phyloP scores from a whole-genome alignment of 2,888 invertebrate species.

The Tolmerus cingulatus region DNA sequence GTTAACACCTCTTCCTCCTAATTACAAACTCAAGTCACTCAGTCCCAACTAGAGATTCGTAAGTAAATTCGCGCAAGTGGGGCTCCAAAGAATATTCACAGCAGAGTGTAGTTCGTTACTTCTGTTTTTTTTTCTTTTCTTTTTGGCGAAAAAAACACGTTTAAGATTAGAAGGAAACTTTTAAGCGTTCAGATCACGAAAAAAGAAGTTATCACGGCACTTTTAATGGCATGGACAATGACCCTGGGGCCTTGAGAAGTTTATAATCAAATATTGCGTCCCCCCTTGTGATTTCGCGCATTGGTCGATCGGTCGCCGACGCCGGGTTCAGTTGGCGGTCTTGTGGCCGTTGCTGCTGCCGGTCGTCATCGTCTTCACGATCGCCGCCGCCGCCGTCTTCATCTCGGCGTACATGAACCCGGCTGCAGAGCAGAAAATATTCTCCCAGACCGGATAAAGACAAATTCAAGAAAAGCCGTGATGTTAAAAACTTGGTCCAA shows the following conservation, averaged over 20 bases:
- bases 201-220: slow-evolving; percentile 15
- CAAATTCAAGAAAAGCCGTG: slow-evolving; percentile 15
- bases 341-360: background rate
- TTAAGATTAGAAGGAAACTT: background rate
- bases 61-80: background rate
- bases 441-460: slow-evolving; percentile 25
- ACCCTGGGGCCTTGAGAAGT: slow-evolving; percentile 23
- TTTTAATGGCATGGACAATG: slow-evolving; percentile 28
- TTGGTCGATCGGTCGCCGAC: background rate
- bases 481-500: background rate
- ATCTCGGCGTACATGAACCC: background rate
- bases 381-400: background rate
- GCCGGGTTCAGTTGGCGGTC: background rate
- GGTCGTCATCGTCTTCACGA: background rate
- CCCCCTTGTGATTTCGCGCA: background rate
- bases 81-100: background rate
- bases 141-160: background rate
- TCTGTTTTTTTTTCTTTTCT: background rate
- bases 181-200: slow-evolving; percentile 6
- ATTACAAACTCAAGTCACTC: background rate
- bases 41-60: background rate
- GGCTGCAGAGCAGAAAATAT: slow-evolving; percentile 3
- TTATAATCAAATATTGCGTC: slow-evolving; percentile 14
- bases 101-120: background rate
- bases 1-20: slow-evolving; percentile 9